A percentile compares a stretch with the other conserved stretches of the same genome.
Conservation (phyloP, 2,797 vertebrate genomes). For the Anguilla anguilla region DNA sequence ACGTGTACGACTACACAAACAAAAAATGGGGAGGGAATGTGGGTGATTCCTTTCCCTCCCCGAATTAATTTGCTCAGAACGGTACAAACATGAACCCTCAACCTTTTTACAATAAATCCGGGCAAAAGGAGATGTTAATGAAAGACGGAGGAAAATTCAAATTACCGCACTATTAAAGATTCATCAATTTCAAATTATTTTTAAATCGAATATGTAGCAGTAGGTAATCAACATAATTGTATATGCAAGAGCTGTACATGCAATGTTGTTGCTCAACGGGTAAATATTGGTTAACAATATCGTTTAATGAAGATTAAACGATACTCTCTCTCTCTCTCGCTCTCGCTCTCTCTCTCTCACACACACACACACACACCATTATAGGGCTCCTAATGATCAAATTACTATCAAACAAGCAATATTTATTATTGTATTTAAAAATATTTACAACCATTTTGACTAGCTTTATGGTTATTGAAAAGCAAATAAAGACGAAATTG, state of each 20-base stretch:
- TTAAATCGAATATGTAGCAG: not conserved
- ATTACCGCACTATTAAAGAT: too few species aligned
- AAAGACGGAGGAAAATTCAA: not conserved
- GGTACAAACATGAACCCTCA: conserved; percentile 64
- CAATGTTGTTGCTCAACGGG: not conserved
- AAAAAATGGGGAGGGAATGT: conserved; percentile 65
- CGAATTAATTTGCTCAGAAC: conserved; percentile 68
- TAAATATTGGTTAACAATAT: too few species aligned
- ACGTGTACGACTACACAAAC: conserved; percentile 76
- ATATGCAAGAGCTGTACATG: not conserved
- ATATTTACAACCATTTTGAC: not conserved
- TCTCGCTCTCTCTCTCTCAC: too few species aligned
- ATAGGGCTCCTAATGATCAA: not conserved
- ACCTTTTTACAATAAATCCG: conserved; percentile 60
- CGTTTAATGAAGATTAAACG: too few species aligned
- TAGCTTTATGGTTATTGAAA: not conserved
- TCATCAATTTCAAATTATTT: not conserved
- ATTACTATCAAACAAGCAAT: not conserved
- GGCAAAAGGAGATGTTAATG: not conserved
- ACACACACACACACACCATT: not conserved
- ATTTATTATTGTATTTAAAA: not conserved
- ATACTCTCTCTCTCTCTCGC: too few species aligned
- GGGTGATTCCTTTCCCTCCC: conserved; percentile 61
- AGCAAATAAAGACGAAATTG: not conserved
- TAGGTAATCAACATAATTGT: not conserved